These are phyloP conservation scores for Oxyruncus cristatus DNA, from an alignment of 2,113 vertebrate species.

Conservation along the genomic window DNA sequence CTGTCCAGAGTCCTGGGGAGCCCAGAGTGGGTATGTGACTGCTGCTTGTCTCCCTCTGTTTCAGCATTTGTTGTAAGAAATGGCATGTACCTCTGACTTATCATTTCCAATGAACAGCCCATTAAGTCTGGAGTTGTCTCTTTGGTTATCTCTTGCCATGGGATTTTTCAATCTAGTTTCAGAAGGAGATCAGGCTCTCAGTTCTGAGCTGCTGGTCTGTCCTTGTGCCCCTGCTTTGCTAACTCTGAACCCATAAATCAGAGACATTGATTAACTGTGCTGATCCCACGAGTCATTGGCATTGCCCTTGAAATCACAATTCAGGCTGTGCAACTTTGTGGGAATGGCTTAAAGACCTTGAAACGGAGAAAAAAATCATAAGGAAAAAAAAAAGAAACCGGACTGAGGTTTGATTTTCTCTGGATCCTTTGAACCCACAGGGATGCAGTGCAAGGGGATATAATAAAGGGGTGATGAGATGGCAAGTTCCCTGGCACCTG, in stretches of 20 bases:
- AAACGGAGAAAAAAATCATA: background rate
- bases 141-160: background rate
- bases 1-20: background rate
- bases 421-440: background rate
- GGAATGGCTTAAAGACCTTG: background rate
- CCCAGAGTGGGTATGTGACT: fast-evolving
- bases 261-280: background rate
- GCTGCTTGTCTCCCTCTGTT: background rate
- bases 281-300: background rate
- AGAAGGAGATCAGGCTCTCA: background rate
- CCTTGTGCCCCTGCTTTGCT: background rate
- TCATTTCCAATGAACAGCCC: background rate
- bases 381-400: too few relatives aligned
- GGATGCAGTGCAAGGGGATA: background rate
- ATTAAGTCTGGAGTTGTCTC: background rate
- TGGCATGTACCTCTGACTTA: background rate
- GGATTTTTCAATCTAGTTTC: background rate
- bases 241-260: background rate
- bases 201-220: background rate
- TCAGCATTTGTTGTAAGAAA: background rate
- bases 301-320: background rate
- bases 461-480: background rate
- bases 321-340: background rate
- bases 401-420: background rate
- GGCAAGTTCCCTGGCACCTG: background rate